These are phyloP conservation scores for Tricholauxania praeusta DNA, from an alignment of 2,888 invertebrate species.

Conservation along the genomic window DNA sequence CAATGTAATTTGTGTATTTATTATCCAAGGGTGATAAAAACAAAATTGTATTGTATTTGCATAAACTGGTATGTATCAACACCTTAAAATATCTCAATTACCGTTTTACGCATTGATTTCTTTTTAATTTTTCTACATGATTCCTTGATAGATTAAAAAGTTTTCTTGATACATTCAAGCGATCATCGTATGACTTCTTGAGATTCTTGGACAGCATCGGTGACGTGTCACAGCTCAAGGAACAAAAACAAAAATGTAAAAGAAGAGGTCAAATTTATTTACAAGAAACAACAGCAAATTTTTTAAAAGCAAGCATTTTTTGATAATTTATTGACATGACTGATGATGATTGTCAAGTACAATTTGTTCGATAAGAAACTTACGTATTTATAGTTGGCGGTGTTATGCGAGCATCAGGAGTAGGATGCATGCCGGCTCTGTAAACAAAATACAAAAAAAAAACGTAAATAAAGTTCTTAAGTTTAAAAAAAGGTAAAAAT, in stretches of 20 bases:
- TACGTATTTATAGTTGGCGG: conserved; percentile 21
- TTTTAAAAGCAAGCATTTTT: too few relatives aligned
- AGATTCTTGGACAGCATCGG: conserved; percentile 35
- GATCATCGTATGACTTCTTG: conserved; percentile 44
- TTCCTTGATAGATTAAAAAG: conserved; percentile 47
- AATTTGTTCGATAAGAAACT: conserved; percentile 13
- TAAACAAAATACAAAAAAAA: conserved; percentile 31
- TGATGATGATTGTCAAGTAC: neutral
- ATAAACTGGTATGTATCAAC: neutral
- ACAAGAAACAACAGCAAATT: conserved; percentile 3
- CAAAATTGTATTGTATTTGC: conserved; percentile 2
- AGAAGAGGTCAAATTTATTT: conserved; percentile 9
- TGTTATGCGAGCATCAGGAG: conserved; percentile 39
- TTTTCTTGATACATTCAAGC: conserved; percentile 47
- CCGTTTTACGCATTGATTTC: conserved; percentile 48
- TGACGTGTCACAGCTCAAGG: conserved; percentile 35
- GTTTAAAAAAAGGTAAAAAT: too few relatives aligned
- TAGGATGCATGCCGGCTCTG: conserved; percentile 49
- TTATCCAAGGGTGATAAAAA: neutral
- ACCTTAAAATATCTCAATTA: conserved; percentile 40
- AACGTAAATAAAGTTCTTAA: neutral
- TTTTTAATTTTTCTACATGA: conserved; percentile 49
- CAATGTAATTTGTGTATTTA: neutral
- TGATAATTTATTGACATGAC: conserved; percentile 1
- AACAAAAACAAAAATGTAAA: conserved; percentile 32